A percentile compares a stretch with the other conserved stretches of the same genome.
Evolutionary conservation across 2,113 vertebrate genomes (phyloP).

Genomic region (Manacus vitellinus): DNA sequence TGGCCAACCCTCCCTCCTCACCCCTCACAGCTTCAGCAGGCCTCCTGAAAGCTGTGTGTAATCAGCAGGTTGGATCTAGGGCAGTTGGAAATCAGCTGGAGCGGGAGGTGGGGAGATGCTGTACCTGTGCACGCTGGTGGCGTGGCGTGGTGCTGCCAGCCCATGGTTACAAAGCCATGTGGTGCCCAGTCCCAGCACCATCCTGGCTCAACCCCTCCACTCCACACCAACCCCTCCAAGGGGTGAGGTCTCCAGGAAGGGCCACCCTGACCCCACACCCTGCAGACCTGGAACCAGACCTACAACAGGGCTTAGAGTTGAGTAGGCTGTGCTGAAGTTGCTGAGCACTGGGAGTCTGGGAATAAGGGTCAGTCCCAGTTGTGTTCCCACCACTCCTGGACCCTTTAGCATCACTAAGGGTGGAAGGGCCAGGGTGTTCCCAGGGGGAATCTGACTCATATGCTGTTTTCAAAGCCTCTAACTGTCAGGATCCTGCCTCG

Average conservation of each 20-base stretch:
- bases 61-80: constrained; percentile 66
- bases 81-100: constrained; percentile 25
- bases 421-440: not conserved
- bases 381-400: not conserved
- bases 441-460: accelerated
- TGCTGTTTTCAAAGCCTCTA: not conserved
- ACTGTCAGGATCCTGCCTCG: not conserved
- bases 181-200: not conserved
- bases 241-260: not conserved
- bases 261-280: too few relatives aligned
- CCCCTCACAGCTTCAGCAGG: not conserved
- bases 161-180: accelerated
- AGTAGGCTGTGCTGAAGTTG: not conserved
- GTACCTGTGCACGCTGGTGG: not conserved
- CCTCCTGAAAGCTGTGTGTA: not conserved
- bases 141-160: not conserved
- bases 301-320: accelerated
- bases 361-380: not conserved
- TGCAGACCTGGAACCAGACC: not conserved
- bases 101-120: not conserved
- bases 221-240: not conserved
- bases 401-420: not conserved
- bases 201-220: not conserved
- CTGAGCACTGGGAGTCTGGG: not conserved
- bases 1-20: not conserved